Conservation (phyloP, 2,797 vertebrate species). For the Rhabdomys pumilio region DNA sequence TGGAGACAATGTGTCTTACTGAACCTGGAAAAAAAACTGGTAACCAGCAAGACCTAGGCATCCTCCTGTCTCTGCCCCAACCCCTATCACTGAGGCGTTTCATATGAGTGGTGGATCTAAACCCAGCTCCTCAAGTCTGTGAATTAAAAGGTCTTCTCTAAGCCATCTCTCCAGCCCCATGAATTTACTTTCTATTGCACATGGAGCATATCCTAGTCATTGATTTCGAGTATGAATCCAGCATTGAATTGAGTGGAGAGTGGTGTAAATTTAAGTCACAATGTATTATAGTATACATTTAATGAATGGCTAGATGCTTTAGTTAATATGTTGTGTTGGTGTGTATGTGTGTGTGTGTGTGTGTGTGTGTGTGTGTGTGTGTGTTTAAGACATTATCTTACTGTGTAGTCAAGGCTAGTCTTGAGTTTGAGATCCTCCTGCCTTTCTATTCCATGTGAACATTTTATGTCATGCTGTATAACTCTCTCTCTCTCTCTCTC, state of each 20-base stretch:
- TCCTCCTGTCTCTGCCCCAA: background rate
- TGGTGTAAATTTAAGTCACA: background rate
- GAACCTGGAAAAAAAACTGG: background rate
- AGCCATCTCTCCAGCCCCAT: background rate
- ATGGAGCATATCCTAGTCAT: background rate
- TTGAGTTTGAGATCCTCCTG: background rate
- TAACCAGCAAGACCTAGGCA: background rate
- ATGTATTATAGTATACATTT: background rate
- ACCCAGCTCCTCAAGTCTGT: too few species aligned
- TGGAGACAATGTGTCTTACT: background rate
- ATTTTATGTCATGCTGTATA: background rate
- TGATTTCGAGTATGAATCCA: background rate
- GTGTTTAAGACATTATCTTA: background rate
- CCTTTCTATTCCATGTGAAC: background rate
- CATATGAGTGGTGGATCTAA: background rate
- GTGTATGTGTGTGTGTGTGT: background rate
- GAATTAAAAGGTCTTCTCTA: background rate
- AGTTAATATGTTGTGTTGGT: background rate
- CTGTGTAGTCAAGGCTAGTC: background rate
- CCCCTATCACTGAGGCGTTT: background rate
- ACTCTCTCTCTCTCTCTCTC: background rate
- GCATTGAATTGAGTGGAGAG: background rate
- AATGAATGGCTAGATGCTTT: slow-evolving; percentile 2
- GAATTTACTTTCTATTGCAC: background rate
- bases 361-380: background rate